Base-by-base conservation (phyloP, 2,797 vertebrate genomes). In the Coranthus polyacanthus region DNA sequence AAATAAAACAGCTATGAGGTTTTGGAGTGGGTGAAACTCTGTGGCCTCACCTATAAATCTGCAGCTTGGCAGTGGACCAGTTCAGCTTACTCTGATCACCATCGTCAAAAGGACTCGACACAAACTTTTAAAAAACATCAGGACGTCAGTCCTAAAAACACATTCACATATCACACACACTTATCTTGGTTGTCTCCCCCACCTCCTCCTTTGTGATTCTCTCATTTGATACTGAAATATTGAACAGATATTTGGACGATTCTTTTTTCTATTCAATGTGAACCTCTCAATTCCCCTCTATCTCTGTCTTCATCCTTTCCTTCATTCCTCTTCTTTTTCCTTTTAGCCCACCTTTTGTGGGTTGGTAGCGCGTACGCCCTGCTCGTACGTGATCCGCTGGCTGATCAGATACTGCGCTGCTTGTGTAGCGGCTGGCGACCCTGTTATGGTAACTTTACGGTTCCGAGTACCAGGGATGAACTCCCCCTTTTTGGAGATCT, bases 401-500 rank as follows among this genome's bases (percentile, higher is more conserved):
- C 96, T 96, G 94, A 98, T 98, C 91, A 98, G 95, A 94, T 97
- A 98, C 92, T 98, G 97, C 50, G 97, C 97, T 68, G 97, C 97
- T 92, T 98, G 97, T 36, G 96, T 97, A 69, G 97, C 96, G 29
- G 96, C 96, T 20, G 96, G 96, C 26, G 96, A 96, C 91, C 96
- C 96, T 57, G 96, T 97, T 92, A 98, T 98, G 92, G 96, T 98
- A 86, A 97, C 97, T 94, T 96, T 96, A 91, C 97, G 96, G 95
- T 97, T 98, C 93, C 97, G 95, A 85, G 97, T 98, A 91, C 97
- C 97, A 65, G 97, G 97, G 89, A 98, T 96, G 92, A 98, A 98
- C 89, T 98, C 97, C 72, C 97, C 97, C 88, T 98, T 98, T 94
- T 98, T 98, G 83, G 97, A 98, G 93, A 98, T 98, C 93, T 98